Percentiles rank a stretch among this genome's conserved stretches.
Evolutionary conservation across 2,797 vertebrate genomes (phyloP).

Genomic region (Garrulus glandarius): DNA sequence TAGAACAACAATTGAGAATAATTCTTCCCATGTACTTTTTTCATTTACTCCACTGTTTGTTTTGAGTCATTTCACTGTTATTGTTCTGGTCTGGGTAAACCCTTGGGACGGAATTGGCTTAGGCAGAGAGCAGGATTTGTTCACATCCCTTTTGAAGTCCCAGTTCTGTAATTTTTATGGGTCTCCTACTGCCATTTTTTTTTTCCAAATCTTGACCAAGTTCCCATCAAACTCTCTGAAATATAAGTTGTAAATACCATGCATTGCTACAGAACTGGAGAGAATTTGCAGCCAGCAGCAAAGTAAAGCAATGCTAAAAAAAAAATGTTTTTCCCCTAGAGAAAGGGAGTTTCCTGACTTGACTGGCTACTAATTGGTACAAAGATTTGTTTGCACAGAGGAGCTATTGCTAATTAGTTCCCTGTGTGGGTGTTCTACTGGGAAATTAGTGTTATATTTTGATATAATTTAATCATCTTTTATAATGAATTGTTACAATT

Average conservation of each 20-base stretch:
- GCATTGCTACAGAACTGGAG: neutral
- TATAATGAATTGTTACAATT: neutral
- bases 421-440: constrained; percentile 31
- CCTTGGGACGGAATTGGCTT: constrained; percentile 9
- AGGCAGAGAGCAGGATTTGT: neutral
- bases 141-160: constrained; percentile 13
- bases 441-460: constrained; percentile 40
- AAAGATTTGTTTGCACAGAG: constrained; percentile 41
- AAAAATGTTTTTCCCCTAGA: neutral
- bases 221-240: neutral
- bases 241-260: neutral
- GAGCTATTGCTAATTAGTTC: constrained; percentile 41
- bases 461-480: constrained; percentile 9
- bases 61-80: constrained; percentile 13
- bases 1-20: constrained; percentile 17
- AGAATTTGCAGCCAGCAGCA: neutral
- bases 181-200: neutral
- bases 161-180: neutral
- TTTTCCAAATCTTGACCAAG: neutral
- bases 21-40: neutral
- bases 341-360: constrained; percentile 30
- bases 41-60: constrained; percentile 17
- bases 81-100: constrained; percentile 4
- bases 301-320: neutral
- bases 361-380: constrained; percentile 40